Conservation (phyloP, 2,113 vertebrate species). For the Sphyrna mokarran region DNA sequence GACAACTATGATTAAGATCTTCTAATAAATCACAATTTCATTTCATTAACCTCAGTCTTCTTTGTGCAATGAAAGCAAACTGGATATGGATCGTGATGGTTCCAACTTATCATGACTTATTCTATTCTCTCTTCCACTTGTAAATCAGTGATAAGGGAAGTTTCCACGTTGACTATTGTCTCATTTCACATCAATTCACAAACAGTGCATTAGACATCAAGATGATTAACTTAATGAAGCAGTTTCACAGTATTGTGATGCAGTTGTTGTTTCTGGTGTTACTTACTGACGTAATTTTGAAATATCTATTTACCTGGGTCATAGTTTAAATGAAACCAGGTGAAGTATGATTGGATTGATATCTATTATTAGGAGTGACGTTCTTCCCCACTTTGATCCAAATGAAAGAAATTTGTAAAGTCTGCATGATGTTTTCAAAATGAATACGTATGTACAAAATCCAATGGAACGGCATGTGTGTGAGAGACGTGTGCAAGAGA, state of each 20-base stretch:
- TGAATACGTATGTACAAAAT: background rate
- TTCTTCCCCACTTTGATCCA: background rate
- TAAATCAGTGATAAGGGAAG: background rate
- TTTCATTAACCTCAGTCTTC: background rate
- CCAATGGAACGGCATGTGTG: background rate
- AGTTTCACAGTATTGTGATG: background rate
- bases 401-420: background rate
- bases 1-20: background rate
- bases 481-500: background rate
- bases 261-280: background rate
- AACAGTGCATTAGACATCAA: background rate
- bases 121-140: background rate
- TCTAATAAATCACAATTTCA: conserved; percentile 18
- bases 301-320: conserved; percentile 13
- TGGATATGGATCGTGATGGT: background rate
- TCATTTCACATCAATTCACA: background rate
- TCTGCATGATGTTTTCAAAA: background rate
- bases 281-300: conserved; percentile 20
- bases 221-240: background rate
- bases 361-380: background rate
- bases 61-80: background rate
- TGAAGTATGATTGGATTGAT: background rate
- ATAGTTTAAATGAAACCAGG: background rate
- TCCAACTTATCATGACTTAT: conserved; percentile 15
- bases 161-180: conserved; percentile 14